Evolutionary conservation across 2,797 vertebrate species (phyloP), one percentile per base, ranked within the genome.

Genomic region (Corythornis leucogaster): DNA sequence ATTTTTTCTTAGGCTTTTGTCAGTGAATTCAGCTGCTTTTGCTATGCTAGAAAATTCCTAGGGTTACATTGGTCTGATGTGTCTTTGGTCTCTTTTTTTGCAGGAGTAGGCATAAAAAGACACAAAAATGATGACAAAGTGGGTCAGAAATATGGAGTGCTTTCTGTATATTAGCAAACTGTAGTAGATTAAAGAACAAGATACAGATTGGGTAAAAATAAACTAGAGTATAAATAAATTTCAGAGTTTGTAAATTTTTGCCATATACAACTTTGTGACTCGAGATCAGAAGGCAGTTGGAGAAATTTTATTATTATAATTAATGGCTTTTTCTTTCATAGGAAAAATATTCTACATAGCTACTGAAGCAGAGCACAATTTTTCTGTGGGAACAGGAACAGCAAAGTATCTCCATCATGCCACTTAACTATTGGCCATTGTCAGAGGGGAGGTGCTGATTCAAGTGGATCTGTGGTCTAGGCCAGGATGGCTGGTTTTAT

Each of bases 391-490:
- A 91, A 28, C 15, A 24, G 50, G 26, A 64, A 5, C 16, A 64
- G 40, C 13, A 2, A 8, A 15, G 35, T 33, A 15, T 62, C 5
- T 0, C 25, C 9, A 2, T 19, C 9, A 2, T 51, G 35, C 8
- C 2, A 1, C 45, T 38, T 50, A 59, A 14, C 7, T 57, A 1
- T 9, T 19, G 16, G 40, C 35, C 6, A 2, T 26, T 86, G 69
- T 33, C 17, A n/a, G 42, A 50, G 43, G 31, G 13, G 13, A 9
- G 66, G 25, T 57, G 51, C 57, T 53, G 51, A 13, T 48, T 25
- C 2, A 3, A 26, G 28, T 28, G 45, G 43, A 15, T 69, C 31
- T 12, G 22, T 42, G 57, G 5, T 18, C 45, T 21, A 9, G 5
- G 33, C 19, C 54, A 51, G 54, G 13, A 17, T 38, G 26, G 42